phyloP scores from a whole-genome alignment of 2,797 vertebrate genomes.

The Loriculus beryllinus region DNA sequence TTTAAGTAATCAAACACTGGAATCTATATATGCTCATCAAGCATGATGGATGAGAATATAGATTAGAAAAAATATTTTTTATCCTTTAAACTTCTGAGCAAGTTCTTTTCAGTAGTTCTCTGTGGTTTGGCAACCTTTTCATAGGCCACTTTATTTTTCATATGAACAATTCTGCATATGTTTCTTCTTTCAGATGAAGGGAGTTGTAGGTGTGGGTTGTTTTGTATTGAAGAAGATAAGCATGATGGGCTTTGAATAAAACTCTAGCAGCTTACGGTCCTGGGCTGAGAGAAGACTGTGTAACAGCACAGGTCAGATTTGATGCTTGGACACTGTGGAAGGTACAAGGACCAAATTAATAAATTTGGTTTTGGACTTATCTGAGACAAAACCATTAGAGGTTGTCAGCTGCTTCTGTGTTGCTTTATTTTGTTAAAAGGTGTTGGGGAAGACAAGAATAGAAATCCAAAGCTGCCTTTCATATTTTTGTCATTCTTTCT shows the following conservation, averaged over 20 bases:
- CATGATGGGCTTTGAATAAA: not conserved
- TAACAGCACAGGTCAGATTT: not conserved
- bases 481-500: not conserved
- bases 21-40: not conserved
- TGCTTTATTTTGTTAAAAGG: not conserved
- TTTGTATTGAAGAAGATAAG: not conserved
- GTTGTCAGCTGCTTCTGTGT: not conserved
- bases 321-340: not conserved
- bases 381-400: not conserved
- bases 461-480: not conserved
- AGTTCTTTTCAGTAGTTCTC: not conserved
- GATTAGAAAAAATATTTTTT: not conserved
- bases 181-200: not conserved
- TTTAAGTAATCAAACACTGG: not conserved
- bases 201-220: not conserved
- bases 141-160: not conserved
- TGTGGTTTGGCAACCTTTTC: not conserved
- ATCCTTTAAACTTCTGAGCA: not conserved
- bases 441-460: rapidly evolving
- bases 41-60: not conserved
- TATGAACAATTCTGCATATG: not conserved
- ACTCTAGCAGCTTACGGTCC: rapidly evolving
- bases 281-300: not conserved
- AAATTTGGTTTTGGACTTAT: not conserved
- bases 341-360: not conserved